Evolutionary conservation across 2,888 invertebrate species (phyloP).

Genomic region (Amblyjoppa fuscipennis): DNA sequence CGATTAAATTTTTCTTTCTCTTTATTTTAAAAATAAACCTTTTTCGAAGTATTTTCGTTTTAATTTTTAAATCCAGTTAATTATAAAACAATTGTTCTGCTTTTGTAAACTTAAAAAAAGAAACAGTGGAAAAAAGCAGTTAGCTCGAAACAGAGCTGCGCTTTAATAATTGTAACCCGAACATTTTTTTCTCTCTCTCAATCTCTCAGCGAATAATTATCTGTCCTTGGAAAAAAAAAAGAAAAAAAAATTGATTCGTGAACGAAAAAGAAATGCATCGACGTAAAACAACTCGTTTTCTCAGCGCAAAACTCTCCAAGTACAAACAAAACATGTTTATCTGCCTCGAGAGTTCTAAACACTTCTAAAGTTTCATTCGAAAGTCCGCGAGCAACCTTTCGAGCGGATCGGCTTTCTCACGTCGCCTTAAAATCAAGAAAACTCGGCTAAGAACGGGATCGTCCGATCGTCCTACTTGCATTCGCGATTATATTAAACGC

Average conservation of each 20-base stretch:
- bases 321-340: not conserved
- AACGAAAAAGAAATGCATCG: not conserved
- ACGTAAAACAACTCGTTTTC: not conserved
- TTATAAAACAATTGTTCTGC: too few relatives aligned
- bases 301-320: not conserved
- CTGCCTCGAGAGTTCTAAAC: not conserved
- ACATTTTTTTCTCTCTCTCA: not conserved
- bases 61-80: too few relatives aligned
- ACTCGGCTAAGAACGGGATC: not conserved
- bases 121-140: too few relatives aligned
- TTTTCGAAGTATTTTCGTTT: too few relatives aligned
- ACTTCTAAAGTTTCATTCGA: not conserved
- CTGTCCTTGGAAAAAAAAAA: not conserved
- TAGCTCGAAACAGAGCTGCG: too few relatives aligned
- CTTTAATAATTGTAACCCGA: too few relatives aligned
- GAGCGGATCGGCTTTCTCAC: slow-evolving; percentile 28
- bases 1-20: too few relatives aligned
- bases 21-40: too few relatives aligned
- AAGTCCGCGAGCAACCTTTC: not conserved
- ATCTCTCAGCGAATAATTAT: not conserved
- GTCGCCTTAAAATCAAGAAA: slow-evolving; percentile 34
- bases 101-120: too few relatives aligned
- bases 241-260: not conserved
- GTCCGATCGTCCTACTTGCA: not conserved
- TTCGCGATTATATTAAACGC: slow-evolving; percentile 6